Evolutionary conservation across 1,140 invertebrate species (phyloP), one percentile per base, ranked within the genome.

Genomic region (Drosophila virilis): DNA sequence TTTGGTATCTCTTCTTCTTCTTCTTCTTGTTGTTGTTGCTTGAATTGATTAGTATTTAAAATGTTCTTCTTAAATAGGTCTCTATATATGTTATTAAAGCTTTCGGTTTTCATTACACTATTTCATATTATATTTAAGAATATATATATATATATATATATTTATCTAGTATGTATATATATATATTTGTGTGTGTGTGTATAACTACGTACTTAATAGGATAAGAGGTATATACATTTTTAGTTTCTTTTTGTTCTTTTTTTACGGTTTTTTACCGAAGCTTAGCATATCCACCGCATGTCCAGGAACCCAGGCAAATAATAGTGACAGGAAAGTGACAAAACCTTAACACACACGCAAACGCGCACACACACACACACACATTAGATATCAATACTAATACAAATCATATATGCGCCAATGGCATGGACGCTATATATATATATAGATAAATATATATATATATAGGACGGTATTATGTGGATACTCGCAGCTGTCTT

Each of bases 1-100:
- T 46, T 66, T 62, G 17, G 28, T 62, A 55, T 62, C 60, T 42
- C 8, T 62, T 64, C 28, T 5, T 28, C 22, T 5, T 28, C 22
- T 22, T 22, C 1, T 22, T 22, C 22, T 22, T 72, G 15, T 43
- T 66, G 22, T 52, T 54, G 43, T 72, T 48, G 64, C 68, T 60
- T 70, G 72, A 67, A 65, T 84, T 75, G 72, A 71, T 74, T 74
- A 82, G 70, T 88, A 86, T 77, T 88, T 88, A 91, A 91, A 91
- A 91, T 74, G 65, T 82, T n/a, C n/a, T 74, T 85, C 89, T 81
- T 91, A 85, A 85, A 85, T 88, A 86, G 71, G 78, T 81, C 57
- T 89, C 72, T 89, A 91, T 91, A 91, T 91, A 91, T 80, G 83
- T 80, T 91, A 91, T 91, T 91, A 91, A 91, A 91, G 90, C 90